Evolutionary conservation across 2,888 invertebrate species (phyloP).

Genomic region (Amblyteles armatorius): DNA sequence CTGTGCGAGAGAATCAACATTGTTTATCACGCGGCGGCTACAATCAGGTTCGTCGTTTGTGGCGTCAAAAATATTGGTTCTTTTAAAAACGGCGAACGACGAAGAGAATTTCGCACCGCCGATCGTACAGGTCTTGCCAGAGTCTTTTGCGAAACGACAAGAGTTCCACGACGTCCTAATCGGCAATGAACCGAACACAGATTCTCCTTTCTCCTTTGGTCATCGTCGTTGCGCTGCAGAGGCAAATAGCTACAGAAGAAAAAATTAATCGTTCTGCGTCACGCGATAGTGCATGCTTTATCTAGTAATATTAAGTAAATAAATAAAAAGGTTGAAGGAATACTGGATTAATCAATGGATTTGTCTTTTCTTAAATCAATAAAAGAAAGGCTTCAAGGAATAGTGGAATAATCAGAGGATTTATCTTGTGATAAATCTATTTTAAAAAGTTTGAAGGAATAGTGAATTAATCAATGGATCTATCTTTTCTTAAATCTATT

Average conservation of each 20-base stretch:
- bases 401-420: background rate
- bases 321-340: background rate
- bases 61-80: background rate
- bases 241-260: background rate
- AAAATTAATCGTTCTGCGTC: background rate
- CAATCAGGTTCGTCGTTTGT: constrained; percentile 81
- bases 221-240: background rate
- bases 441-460: background rate
- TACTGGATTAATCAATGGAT: constrained; percentile 80
- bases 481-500: constrained; percentile 79
- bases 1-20: constrained; percentile 90
- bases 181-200: constrained; percentile 37
- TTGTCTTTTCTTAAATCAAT: constrained; percentile 30
- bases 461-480: constrained; percentile 79
- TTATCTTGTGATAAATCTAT: background rate
- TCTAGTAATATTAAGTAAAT: background rate
- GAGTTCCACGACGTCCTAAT: constrained; percentile 43
- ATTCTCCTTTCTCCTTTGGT: constrained; percentile 48
- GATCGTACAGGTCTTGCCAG: background rate
- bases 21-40: constrained; percentile 91
- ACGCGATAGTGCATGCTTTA: background rate
- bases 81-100: background rate
- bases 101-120: background rate
- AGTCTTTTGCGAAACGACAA: constrained; percentile 37
- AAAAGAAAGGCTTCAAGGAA: background rate